These are phyloP conservation scores for Oryzias curvinotus DNA, from an alignment of 2,113 vertebrate genomes.

Conservation along the genomic window DNA sequence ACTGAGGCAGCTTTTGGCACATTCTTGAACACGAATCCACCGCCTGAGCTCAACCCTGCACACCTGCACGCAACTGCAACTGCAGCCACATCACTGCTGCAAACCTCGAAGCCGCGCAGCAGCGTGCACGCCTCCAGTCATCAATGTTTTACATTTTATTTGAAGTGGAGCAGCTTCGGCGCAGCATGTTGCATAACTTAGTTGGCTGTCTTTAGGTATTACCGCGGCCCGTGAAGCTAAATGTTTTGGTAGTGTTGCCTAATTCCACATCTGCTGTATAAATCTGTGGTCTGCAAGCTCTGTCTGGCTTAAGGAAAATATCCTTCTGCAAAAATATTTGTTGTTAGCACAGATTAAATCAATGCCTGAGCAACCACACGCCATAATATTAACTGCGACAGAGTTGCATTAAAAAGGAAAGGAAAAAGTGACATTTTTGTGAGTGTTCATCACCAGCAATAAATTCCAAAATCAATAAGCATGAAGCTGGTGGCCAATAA, in stretches of 20 bases:
- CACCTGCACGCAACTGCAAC: slow-evolving; percentile 39
- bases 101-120: slow-evolving; percentile 7
- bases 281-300: slow-evolving; percentile 53
- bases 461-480: slow-evolving; percentile 54
- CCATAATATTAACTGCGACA: slow-evolving; percentile 40
- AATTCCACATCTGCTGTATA: slow-evolving; percentile 63
- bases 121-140: slow-evolving; percentile 3
- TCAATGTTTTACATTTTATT: slow-evolving; percentile 1
- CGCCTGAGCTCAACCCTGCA: slow-evolving; percentile 33
- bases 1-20: slow-evolving; percentile 51
- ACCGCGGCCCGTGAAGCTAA: slow-evolving; percentile 34
- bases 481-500: slow-evolving; percentile 23
- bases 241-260: slow-evolving; percentile 54
- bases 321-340: slow-evolving; percentile 62
- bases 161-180: slow-evolving; percentile 3
- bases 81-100: slow-evolving; percentile 28
- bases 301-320: slow-evolving; percentile 60
- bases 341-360: slow-evolving; percentile 65
- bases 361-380: slow-evolving; percentile 47
- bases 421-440: slow-evolving; percentile 51
- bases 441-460: slow-evolving; percentile 48
- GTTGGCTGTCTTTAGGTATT: slow-evolving; percentile 27
- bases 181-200: slow-evolving; percentile 15
- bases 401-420: slow-evolving; percentile 34
- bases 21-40: slow-evolving; percentile 49